Evolutionary conservation across 1,140 invertebrate species (phyloP), one percentile per base, ranked within the genome.

Genomic region (Phymastichus coffea): DNA sequence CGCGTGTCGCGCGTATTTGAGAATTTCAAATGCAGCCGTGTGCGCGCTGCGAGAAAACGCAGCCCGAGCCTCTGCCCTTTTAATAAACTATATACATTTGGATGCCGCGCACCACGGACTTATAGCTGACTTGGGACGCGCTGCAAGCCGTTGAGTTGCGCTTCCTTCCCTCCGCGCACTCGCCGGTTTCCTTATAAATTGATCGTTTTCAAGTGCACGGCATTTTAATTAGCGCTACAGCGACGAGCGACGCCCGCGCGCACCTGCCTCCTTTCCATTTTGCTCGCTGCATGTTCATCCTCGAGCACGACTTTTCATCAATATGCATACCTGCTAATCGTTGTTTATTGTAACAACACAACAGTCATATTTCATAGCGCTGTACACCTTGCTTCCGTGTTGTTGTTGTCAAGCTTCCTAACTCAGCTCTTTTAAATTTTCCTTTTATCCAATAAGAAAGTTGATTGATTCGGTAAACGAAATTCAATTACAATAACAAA

Each of bases 321-420:
- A 33, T 48, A 33, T 33, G 46, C 28, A 19, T 12, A 17, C 25
- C 12, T 48, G 15, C 22, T 46, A 26, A 25, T 46, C 25, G 23
- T 17, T 33, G 46, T 48, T 48, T 48, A 33, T 48, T 48, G 33
- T n/a, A n/a, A n/a, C n/a, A n/a, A n/a, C n/a, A n/a, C n/a, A n/a
- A n/a, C n/a, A n/a, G n/a, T n/a, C n/a, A n/a, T n/a, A n/a, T n/a
- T n/a, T n/a, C n/a, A n/a, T n/a, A n/a, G n/a, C n/a, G n/a, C n/a
- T n/a, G n/a, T n/a, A n/a, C n/a, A n/a, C n/a, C n/a, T n/a, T n/a
- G n/a, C n/a, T n/a, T n/a, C n/a, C n/a, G n/a, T n/a, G n/a, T n/a
- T n/a, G n/a, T n/a, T n/a, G n/a, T n/a, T n/a, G n/a, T n/a, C n/a
- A n/a, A n/a, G n/a, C n/a, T n/a, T n/a, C n/a, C n/a, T n/a, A n/a